Percentiles rank a stretch among this genome's conserved stretches.
phyloP scores from a whole-genome alignment of 2,888 invertebrate species.

The Tetanocera ferruginea region DNA sequence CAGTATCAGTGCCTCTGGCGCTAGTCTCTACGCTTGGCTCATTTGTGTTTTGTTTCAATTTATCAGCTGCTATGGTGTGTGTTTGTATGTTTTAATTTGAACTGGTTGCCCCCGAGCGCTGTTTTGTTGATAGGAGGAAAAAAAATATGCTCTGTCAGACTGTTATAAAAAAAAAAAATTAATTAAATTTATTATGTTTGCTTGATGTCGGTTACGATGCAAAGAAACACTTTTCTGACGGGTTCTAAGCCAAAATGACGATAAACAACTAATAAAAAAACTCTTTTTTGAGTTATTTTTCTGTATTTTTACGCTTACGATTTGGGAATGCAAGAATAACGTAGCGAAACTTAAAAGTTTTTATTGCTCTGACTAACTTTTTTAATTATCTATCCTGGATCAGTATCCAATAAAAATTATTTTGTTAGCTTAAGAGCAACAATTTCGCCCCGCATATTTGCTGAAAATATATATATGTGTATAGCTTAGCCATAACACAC shows the following conservation, averaged over 20 bases:
- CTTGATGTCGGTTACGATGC: slow-evolving; percentile 18
- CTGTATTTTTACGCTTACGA: too few relatives aligned
- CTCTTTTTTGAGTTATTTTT: slow-evolving; percentile 56
- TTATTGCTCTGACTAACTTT: slow-evolving; percentile 50
- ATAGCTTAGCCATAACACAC: background rate
- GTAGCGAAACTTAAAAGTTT: slow-evolving; percentile 35
- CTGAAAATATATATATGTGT: background rate
- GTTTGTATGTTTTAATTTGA: background rate
- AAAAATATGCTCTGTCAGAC: background rate
- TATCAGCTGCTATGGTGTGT: background rate
- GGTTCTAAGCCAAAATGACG: slow-evolving; percentile 45
- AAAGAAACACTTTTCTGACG: slow-evolving; percentile 35
- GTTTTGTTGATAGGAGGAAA: too few relatives aligned
- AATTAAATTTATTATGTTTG: slow-evolving; percentile 56
- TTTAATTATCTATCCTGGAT: slow-evolving; percentile 56
- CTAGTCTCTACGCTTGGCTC: background rate
- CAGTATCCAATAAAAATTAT: slow-evolving; percentile 30
- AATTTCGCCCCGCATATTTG: slow-evolving; percentile 11
- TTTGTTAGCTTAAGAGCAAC: slow-evolving; percentile 26
- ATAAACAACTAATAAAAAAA: slow-evolving; percentile 60
- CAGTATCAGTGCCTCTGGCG: background rate
- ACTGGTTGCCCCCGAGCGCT: too few relatives aligned
- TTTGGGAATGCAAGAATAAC: background rate
- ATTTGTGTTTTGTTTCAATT: slow-evolving; percentile 3
- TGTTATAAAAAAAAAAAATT: slow-evolving; percentile 61